Percentiles rank a stretch among this genome's conserved stretches.
Conservation (phyloP, 1,140 invertebrate genomes). For the Pseudomyrmex cubaensis region DNA sequence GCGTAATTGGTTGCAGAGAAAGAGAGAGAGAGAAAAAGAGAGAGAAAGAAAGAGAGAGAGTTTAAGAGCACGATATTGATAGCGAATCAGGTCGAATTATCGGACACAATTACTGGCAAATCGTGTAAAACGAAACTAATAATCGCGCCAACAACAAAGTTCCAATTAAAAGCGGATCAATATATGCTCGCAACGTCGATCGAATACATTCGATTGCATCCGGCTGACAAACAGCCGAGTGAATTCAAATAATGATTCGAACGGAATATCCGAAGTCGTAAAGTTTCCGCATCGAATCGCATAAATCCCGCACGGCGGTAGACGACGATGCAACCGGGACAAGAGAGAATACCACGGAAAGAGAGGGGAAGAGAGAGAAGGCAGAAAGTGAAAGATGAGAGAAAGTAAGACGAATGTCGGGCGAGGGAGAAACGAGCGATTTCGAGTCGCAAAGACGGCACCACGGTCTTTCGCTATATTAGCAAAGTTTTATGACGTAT, state of each 20-base stretch:
- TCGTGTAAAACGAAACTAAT: slow-evolving; percentile 39
- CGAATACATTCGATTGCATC: slow-evolving; percentile 21
- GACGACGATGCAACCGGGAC: background rate
- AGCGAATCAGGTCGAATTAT: slow-evolving; percentile 51
- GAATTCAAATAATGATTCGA: slow-evolving; percentile 48
- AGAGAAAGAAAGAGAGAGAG: background rate
- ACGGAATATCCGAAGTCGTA: slow-evolving; percentile 12
- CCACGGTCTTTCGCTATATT: slow-evolving; percentile 69
- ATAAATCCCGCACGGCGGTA: slow-evolving; percentile 27
- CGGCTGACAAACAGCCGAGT: slow-evolving; percentile 5
- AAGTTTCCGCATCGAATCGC: slow-evolving; percentile 47
- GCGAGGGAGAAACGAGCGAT: slow-evolving; percentile 37
- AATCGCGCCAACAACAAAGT: background rate
- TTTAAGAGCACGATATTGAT: slow-evolving; percentile 44
- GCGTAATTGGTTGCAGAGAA: slow-evolving; percentile 17
- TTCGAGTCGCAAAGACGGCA: slow-evolving; percentile 60
- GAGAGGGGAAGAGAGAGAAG: background rate
- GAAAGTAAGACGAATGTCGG: slow-evolving; percentile 30
- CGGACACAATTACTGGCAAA: slow-evolving; percentile 40
- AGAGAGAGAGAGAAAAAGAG: no score
- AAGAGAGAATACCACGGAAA: background rate
- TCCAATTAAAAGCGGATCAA: slow-evolving; percentile 51
- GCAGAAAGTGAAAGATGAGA: slow-evolving; percentile 55
- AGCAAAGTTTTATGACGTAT: slow-evolving; percentile 77
- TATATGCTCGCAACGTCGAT: background rate